Conservation (phyloP, 2,888 invertebrate genomes). For the Thymelicus acteon region DNA sequence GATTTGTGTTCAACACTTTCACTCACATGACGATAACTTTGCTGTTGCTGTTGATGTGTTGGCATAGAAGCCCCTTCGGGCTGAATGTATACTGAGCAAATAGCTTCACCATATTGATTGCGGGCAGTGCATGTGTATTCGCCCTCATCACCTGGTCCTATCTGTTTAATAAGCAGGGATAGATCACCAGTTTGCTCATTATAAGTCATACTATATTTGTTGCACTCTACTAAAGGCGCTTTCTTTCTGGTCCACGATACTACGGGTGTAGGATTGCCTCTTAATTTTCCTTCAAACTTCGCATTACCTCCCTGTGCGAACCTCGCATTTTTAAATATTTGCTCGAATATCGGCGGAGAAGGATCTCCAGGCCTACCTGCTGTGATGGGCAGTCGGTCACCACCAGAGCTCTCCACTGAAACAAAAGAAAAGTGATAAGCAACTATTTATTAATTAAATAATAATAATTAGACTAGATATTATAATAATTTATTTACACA, state of each 20-base stretch:
- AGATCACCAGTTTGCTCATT: constrained; percentile 96
- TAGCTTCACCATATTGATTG: constrained; percentile 98
- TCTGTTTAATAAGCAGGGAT: constrained; percentile 95
- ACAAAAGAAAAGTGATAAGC: constrained; percentile 61
- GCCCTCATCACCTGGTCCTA: constrained; percentile 98
- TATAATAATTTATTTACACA: too few relatives aligned
- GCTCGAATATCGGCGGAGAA: constrained; percentile 97
- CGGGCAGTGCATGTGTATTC: constrained; percentile 98
- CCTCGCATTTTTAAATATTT: constrained; percentile 96
- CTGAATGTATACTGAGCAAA: constrained; percentile 97
- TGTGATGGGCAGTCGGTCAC: constrained; percentile 71
- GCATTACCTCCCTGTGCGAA: constrained; percentile 98
- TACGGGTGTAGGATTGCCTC: constrained; percentile 95
- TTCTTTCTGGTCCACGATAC: constrained; percentile 96
- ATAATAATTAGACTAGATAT: background rate
- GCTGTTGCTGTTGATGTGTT: constrained; percentile 86
- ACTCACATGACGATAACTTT: constrained; percentile 86
- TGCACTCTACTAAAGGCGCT: constrained; percentile 91
- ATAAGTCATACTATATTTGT: constrained; percentile 95
- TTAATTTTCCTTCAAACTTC: constrained; percentile 95
- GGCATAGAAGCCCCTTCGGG: constrained; percentile 93
- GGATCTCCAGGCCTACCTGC: constrained; percentile 88
- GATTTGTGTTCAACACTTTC: constrained; percentile 86
- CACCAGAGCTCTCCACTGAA: constrained; percentile 88
- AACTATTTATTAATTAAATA: background rate